Base-by-base conservation (phyloP, 2,113 vertebrate genomes). In the Tragelaphus scriptus region DNA sequence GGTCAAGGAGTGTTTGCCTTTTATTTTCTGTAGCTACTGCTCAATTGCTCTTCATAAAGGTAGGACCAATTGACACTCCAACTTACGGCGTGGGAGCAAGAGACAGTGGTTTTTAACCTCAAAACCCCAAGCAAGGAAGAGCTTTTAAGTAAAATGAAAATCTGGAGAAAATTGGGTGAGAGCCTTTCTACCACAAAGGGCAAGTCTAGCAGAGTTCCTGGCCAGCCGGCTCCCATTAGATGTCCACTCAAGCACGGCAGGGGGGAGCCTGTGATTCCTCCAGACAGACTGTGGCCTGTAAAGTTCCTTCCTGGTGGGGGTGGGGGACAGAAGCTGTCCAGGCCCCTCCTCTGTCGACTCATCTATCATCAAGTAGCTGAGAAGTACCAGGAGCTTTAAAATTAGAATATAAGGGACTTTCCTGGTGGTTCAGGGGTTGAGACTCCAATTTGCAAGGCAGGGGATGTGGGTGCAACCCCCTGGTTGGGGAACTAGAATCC, bases 91-190 rank as follows among this genome's bases (percentile, higher is more conserved):
- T 49, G 65, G 80, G 80, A 96, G 71, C 65, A 44, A 4, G 5
- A 92, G 92, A 49, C 49, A 8, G 86, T 59, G 92, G 90, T 95
- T 97, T 98, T 88, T 79, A 94, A 95, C 95, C 97, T 97, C 92
- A 98, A 90, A 97, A 75, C 95, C 65, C 85, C 88, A 95, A 90
- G 58, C 15, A 0, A 36, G 85, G 88, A 95, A 98, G 90, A 96
- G 86, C 95, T 98, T 94, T 90, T 97, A 87, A 97, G 93, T 92
- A 80, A 88, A 97, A 96, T 95, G 89, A 85, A 96, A 97, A 86
- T 77, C 84, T 59, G 61, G 87, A 88, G 59, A 81, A 47, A 90
- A 81, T 58, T 9, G 11, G 44, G 84, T 85, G 53, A 91, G 65
- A 49, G 59, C 51, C 28, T 90, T 68, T 58, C 80, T 3, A 28